Conservation (phyloP, 2,797 vertebrate genomes). For the Spinus olivaceus region DNA sequence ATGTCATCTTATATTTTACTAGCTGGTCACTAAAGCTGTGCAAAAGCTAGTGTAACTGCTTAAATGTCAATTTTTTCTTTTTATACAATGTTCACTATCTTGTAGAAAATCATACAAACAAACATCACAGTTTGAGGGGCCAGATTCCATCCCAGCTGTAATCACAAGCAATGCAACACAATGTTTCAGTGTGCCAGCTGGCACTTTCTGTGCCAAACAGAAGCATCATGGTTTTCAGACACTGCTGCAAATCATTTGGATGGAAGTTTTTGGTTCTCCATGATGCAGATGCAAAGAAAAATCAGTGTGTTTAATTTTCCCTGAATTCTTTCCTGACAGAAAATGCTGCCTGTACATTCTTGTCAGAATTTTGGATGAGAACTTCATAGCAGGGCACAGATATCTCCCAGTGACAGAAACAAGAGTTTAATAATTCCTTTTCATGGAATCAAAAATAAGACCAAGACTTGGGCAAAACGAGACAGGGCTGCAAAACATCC, state of each 20-base stretch:
- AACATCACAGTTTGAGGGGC: not conserved
- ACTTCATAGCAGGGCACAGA: not conserved
- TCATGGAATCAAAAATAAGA: not conserved
- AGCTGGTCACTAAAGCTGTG: not conserved
- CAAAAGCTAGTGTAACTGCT: not conserved
- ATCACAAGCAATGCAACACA: not conserved
- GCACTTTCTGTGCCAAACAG: not conserved
- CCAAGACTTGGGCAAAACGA: not conserved
- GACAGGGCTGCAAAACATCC: not conserved
- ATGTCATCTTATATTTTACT: not conserved
- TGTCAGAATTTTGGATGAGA: not conserved
- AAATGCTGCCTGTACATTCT: not conserved
- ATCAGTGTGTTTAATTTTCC: not conserved
- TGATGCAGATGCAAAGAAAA: not conserved
- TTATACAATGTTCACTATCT: not conserved
- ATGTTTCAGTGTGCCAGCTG: not conserved
- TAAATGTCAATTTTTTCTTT: not conserved
- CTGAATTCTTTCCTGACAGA: not conserved
- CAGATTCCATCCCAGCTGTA: not conserved
- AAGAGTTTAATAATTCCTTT: not conserved
- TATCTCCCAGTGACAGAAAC: not conserved
- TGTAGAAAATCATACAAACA: not conserved
- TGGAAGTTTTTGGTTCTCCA: not conserved
- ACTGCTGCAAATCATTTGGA: not conserved
- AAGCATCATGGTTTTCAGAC: not conserved